Conservation (phyloP, 1,140 invertebrate genomes). For the Nasonia longicornis region DNA sequence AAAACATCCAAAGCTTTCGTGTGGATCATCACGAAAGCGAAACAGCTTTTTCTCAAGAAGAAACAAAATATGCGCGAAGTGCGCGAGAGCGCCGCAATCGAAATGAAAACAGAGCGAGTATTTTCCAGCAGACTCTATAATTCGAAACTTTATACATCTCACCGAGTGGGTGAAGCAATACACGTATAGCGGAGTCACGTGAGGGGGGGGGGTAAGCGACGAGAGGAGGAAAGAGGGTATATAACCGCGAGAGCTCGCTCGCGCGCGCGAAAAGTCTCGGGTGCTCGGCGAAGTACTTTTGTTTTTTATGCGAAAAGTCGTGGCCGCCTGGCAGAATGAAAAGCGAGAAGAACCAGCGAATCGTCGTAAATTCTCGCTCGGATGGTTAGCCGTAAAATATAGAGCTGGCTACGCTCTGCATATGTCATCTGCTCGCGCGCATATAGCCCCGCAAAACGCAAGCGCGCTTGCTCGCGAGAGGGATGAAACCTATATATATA, state of each 20-base stretch:
- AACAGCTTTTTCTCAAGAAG: not conserved
- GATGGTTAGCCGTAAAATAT: constrained; percentile 58
- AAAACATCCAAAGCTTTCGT: too few species aligned
- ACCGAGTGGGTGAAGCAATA: not conserved
- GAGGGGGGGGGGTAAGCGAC: too few species aligned
- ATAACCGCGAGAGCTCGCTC: too few species aligned
- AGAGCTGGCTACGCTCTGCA: constrained; percentile 59
- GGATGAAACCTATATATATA: not conserved
- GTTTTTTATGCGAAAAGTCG: constrained; percentile 37
- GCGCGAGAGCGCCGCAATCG: not conserved
- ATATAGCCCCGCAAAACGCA: not conserved
- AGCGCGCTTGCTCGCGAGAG: not conserved
- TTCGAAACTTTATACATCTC: constrained; percentile 6
- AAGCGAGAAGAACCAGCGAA: constrained; percentile 41
- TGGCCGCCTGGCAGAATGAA: constrained; percentile 21
- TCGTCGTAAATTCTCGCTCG: constrained; percentile 58
- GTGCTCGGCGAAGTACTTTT: not conserved
- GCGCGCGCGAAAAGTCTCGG: constrained; percentile 14
- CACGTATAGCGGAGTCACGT: not conserved
- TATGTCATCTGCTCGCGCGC: constrained; percentile 57
- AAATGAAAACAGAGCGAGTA: constrained; percentile 21
- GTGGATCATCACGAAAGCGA: too few species aligned
- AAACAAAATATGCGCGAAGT: not conserved
- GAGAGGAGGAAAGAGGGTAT: not conserved
- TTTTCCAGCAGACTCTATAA: constrained; percentile 18